Evolutionary conservation across 2,888 invertebrate species (phyloP).

Genomic region (Itoplectis maculator): DNA sequence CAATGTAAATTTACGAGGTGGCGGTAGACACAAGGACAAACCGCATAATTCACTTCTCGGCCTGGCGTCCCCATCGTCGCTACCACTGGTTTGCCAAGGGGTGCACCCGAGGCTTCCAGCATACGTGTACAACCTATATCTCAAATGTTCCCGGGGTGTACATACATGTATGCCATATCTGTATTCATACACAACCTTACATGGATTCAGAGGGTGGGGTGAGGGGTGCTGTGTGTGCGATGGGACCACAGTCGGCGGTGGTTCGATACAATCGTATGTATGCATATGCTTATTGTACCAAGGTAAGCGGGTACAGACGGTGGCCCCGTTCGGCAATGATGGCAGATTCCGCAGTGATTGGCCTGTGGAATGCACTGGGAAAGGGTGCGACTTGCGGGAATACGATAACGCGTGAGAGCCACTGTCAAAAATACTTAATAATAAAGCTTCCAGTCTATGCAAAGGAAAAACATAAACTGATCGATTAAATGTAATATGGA

Average conservation of each 20-base stretch:
- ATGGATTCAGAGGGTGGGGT: neutral
- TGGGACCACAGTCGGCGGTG: constrained; percentile 2
- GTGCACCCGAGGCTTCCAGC: constrained; percentile 22
- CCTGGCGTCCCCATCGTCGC: constrained; percentile 45
- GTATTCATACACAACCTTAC: constrained; percentile 21
- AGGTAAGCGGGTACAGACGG: constrained; percentile 11
- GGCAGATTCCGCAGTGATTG: neutral
- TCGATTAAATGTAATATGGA: no score
- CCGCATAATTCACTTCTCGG: constrained; percentile 77
- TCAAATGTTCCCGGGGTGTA: neutral
- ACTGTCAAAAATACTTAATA: no score
- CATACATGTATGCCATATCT: neutral
- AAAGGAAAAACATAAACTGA: no score
- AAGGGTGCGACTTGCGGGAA: neutral
- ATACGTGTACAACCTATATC: constrained; percentile 44
- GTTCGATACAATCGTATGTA: constrained; percentile 35
- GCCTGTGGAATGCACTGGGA: neutral
- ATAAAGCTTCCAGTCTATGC: no score
- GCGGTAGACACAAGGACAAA: constrained; percentile 75
- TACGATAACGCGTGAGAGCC: neutral
- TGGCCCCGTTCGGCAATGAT: neutral
- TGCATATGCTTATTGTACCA: constrained; percentile 17
- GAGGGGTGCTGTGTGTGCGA: neutral
- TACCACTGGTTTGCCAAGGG: constrained; percentile 32
- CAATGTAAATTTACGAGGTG: constrained; percentile 79